A percentile compares a stretch with the other conserved stretches of the same genome.
These are phyloP conservation scores for Onthophagus taurus DNA, from an alignment of 1,140 invertebrate genomes.

Conservation along the genomic window DNA sequence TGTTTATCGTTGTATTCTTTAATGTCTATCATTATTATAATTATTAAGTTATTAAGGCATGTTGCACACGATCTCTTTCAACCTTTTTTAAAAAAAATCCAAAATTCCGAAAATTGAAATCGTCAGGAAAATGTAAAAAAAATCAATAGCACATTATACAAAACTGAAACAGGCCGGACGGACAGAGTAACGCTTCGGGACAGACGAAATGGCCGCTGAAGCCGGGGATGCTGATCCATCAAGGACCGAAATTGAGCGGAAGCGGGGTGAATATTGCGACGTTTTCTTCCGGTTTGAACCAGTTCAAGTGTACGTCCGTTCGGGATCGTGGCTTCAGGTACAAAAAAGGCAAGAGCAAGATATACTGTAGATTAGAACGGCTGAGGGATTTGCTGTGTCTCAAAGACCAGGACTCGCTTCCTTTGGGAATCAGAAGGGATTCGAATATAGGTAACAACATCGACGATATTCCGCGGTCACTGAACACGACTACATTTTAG, in stretches of 20 bases:
- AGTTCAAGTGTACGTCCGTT: slow-evolving; percentile 28
- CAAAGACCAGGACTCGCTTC: slow-evolving; percentile 22
- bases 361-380: slow-evolving; percentile 33
- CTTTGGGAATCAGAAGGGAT: slow-evolving; percentile 30
- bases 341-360: slow-evolving; percentile 28
- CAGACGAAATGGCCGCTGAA: slow-evolving; percentile 75
- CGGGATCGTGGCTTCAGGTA: slow-evolving; percentile 13
- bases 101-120: too few species aligned
- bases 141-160: background rate
- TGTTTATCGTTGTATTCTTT: background rate
- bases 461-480: background rate
- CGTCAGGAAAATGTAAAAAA: too few species aligned
- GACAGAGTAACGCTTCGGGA: slow-evolving; percentile 26
- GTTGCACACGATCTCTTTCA: too few species aligned
- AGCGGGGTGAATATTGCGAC: too few species aligned
- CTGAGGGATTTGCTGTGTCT: slow-evolving; percentile 30
- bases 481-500: too few species aligned
- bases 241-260: too few species aligned
- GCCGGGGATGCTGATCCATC: slow-evolving; percentile 79
- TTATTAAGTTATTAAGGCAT: too few species aligned
- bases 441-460: slow-evolving; percentile 29
- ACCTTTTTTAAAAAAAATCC: too few species aligned
- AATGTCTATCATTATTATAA: too few species aligned
- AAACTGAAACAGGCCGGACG: slow-evolving; percentile 32
- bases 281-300: slow-evolving; percentile 14